Conservation (phyloP, 2,888 invertebrate genomes). For the Emmelina monodactyla region DNA sequence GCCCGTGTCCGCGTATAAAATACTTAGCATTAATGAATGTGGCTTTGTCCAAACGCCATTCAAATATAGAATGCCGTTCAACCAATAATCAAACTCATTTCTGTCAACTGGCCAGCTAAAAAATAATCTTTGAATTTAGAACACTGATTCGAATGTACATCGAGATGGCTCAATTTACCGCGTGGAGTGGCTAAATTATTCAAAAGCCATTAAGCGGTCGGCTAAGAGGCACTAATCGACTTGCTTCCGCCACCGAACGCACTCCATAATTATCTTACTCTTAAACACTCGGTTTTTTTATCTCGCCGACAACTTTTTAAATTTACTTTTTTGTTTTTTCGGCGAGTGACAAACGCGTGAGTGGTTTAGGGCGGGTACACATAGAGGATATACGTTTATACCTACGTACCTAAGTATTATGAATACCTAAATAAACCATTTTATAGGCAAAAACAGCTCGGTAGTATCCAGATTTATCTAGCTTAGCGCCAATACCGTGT, state of each 20-base stretch:
- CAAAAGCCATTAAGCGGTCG: slow-evolving; percentile 37
- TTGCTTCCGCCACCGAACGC: slow-evolving; percentile 40
- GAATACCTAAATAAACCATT: no score
- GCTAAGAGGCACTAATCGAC: slow-evolving; percentile 46
- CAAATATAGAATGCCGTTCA: no score
- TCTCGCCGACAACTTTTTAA: slow-evolving; percentile 21
- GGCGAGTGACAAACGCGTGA: slow-evolving; percentile 8
- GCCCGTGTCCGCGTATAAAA: no score
- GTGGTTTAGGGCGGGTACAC: slow-evolving; percentile 8
- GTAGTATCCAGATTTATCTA: no score
- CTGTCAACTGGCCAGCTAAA: no score
- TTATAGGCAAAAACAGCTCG: no score
- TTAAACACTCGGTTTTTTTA: slow-evolving; percentile 23
- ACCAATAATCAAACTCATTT: no score
- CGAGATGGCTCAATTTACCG: not conserved
- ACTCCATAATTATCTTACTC: slow-evolving; percentile 27
- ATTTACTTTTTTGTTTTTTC: slow-evolving; percentile 22
- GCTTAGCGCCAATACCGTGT: no score
- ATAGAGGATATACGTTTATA: slow-evolving; percentile 10
- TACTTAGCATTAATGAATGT: no score
- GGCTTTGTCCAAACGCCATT: no score
- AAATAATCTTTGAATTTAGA: not conserved
- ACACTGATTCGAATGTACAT: not conserved
- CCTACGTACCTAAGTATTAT: no score
- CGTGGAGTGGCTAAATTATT: slow-evolving; percentile 30